Evolutionary conservation across 2,888 invertebrate species (phyloP), one percentile per base, ranked within the genome.

Genomic region (Therioaphis trifolii): DNA sequence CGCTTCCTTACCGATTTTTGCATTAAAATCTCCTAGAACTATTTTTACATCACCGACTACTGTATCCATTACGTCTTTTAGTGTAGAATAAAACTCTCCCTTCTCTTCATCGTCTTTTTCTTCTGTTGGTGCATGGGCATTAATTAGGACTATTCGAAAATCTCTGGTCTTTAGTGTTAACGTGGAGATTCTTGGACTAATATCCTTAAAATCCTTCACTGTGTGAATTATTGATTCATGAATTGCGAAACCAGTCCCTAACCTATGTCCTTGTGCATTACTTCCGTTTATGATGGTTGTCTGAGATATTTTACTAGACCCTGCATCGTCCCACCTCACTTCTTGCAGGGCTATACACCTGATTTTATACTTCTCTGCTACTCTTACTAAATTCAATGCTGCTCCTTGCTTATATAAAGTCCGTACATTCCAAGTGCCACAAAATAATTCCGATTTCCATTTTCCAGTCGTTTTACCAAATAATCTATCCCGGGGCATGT

Each of bases 61-160:
- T 63, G 58, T 72, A 35, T 76, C 61, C 76, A 61, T 46, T 58
- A 43, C 21, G 21, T 84, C 66, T 76, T 84, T 68, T 52, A 84
- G n/a, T 63, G 69, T 66, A 63, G 43, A 71, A n/a, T 84, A 76
- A 58, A 85, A 84, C 40, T 80, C 72, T 52, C 84, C 84, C 55
- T 85, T 85, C 15, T 46, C 61, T 49, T 77, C 72, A 21, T 69
- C 84, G 46, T 84, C 76, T 68, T 43, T 63, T 55, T 74, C 80
- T 84, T 85, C 80, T 29, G 84, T 84, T 35, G 74, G 84, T 58
- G 80, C 80, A 82, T 85, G 76, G 55, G 29, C 46, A 63, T 80
- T 79, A 63, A 66, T 66, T 66, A 66, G 35, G 5, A 66, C 66
- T 35, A 35, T 66, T 35, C 35, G 14, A 18, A 66, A 29, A 66